A percentile compares a stretch with the other conserved stretches of the same genome.
These are phyloP conservation scores for Sminthurides bifidus DNA, from an alignment of 1,140 invertebrate species.

Conservation along the genomic window DNA sequence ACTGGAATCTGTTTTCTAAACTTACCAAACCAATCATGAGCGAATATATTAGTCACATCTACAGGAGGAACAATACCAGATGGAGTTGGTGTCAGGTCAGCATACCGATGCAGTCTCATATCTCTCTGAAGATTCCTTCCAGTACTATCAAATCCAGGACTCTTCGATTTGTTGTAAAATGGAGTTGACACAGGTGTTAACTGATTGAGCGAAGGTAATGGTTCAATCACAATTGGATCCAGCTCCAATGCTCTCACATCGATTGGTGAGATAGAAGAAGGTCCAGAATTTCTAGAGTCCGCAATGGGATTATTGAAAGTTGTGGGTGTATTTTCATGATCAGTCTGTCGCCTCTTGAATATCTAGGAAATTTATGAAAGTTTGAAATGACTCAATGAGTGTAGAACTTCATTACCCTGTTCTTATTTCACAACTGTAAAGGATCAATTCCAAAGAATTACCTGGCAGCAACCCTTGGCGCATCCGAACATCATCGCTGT, in stretches of 20 bases:
- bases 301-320: slow-evolving; percentile 7
- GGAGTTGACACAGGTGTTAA: slow-evolving; percentile 11
- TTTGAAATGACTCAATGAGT: too few relatives aligned
- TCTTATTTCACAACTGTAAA: too few relatives aligned
- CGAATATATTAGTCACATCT: slow-evolving; percentile 27
- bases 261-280: slow-evolving; percentile 17
- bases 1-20: background rate
- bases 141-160: background rate
- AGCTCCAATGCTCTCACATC: slow-evolving; percentile 28
- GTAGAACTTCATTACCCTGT: too few relatives aligned
- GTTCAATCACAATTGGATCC: slow-evolving; percentile 29
- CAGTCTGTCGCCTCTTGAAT: too few relatives aligned
- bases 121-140: background rate
- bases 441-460: too few relatives aligned
- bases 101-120: background rate
- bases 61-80: slow-evolving; percentile 15
- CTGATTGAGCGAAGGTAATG: slow-evolving; percentile 22
- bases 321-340: too few relatives aligned
- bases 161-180: background rate
- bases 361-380: too few relatives aligned
- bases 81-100: background rate
- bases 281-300: background rate
- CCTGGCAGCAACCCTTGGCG: too few relatives aligned
- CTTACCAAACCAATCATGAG: slow-evolving; percentile 39
- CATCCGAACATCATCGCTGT: too few relatives aligned